Percentiles rank a stretch among this genome's conserved stretches.
Evolutionary conservation across 2,888 invertebrate species (phyloP).

Genomic region (Girardia tigrina): DNA sequence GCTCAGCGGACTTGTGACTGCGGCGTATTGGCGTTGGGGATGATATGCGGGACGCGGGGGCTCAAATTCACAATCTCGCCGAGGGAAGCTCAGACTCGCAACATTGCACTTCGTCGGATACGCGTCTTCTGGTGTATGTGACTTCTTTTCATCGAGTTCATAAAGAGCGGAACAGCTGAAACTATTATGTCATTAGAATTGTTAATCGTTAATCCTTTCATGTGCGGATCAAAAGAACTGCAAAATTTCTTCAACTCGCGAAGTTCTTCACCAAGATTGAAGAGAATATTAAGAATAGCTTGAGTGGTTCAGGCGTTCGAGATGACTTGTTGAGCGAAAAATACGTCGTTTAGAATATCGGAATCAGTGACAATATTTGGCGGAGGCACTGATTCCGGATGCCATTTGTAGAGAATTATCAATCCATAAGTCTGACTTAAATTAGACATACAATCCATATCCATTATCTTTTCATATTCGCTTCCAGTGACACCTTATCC

Average conservation of each 20-base stretch:
- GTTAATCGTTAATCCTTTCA: too few species aligned
- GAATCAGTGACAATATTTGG: conserved; percentile 60
- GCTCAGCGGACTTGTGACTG: too few species aligned
- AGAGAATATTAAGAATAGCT: conserved; percentile 78
- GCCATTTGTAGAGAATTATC: conserved; percentile 43
- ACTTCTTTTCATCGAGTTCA: too few species aligned
- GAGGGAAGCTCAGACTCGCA: too few species aligned
- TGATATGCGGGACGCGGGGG: too few species aligned
- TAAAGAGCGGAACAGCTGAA: too few species aligned
- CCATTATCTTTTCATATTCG: conserved; percentile 95
- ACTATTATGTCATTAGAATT: too few species aligned
- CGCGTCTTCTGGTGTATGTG: too few species aligned
- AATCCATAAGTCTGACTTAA: conserved; percentile 32
- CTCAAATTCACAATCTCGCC: too few species aligned
- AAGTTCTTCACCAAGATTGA: conserved; percentile 70
- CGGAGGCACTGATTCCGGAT: conserved; percentile 45
- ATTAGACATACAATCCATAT: conserved; percentile 66
- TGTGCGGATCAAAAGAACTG: conserved; percentile 51
- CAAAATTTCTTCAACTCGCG: conserved; percentile 51
- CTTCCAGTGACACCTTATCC: conserved; percentile 83
- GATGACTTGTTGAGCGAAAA: conserved; percentile 95
- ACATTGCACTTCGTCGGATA: too few species aligned
- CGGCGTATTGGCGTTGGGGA: too few species aligned
- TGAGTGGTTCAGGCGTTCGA: conserved; percentile 98
- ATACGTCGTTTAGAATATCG: conserved; percentile 70